Evolutionary conservation across 2,113 vertebrate species (phyloP).

Genomic region (Callopanchax toddi): DNA sequence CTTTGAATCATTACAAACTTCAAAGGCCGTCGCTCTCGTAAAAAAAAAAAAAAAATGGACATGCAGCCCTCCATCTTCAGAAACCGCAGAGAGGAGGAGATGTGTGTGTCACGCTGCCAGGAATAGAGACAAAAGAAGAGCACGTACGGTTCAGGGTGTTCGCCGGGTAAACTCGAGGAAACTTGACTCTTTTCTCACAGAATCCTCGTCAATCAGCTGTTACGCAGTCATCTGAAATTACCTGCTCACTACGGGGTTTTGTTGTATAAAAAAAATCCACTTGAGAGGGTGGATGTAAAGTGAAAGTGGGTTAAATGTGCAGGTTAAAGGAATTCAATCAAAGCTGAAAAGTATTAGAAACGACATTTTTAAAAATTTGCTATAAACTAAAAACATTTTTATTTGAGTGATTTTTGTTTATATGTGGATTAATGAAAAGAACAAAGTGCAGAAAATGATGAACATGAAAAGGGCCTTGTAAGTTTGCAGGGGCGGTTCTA

Average conservation of each 20-base stretch:
- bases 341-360: background rate
- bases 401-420: no score
- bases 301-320: no score
- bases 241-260: background rate
- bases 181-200: background rate
- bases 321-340: background rate
- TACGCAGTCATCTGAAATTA: background rate
- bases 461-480: no score
- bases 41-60: constrained; percentile 48
- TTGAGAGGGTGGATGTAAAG: no score
- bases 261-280: background rate
- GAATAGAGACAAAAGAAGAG: constrained; percentile 35
- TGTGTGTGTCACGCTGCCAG: constrained; percentile 54
- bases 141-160: constrained; percentile 49
- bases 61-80: constrained; percentile 32
- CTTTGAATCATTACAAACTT: constrained; percentile 71
- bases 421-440: no score
- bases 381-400: no score
- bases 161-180: constrained; percentile 46
- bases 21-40: constrained; percentile 64
- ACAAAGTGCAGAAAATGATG: no score
- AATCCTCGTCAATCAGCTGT: constrained; percentile 1
- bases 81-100: constrained; percentile 35
- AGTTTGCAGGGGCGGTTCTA: no score
- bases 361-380: no score